phyloP scores from a whole-genome alignment of 2,888 invertebrate genomes.

The Neelides folsomi region DNA sequence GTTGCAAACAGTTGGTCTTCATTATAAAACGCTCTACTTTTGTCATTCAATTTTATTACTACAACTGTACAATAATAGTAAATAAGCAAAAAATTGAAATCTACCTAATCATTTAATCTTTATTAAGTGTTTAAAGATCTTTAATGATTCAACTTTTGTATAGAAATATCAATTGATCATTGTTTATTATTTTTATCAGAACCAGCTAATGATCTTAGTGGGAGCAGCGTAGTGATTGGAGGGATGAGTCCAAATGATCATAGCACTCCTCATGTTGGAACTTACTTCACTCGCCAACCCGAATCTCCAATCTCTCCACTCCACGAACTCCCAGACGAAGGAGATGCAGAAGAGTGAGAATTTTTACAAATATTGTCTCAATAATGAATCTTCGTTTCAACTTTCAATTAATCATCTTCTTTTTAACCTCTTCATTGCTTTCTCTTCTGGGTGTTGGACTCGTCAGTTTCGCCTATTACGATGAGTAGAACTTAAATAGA shows the following conservation, averaged over 20 bases:
- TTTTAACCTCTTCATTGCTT: not conserved
- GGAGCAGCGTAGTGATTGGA: constrained; percentile 12
- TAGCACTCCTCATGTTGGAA: constrained; percentile 13
- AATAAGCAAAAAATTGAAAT: not conserved
- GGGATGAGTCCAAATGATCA: constrained; percentile 14
- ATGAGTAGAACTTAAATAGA: constrained; percentile 3
- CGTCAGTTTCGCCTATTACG: constrained; percentile 14
- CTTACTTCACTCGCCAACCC: constrained; percentile 5
- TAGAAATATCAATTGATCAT: not conserved
- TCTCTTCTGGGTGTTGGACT: constrained; percentile 4
- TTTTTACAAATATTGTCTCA: not conserved
- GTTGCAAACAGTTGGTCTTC: too few relatives aligned
- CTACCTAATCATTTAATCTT: not conserved
- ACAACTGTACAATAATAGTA: too few relatives aligned
- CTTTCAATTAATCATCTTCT: not conserved
- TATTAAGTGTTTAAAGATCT: not conserved
- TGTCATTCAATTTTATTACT: too few relatives aligned
- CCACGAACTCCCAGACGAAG: constrained; percentile 23
- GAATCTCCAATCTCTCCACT: constrained; percentile 27
- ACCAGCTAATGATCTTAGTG: constrained; percentile 30
- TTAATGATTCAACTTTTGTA: not conserved
- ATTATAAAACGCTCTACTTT: too few relatives aligned
- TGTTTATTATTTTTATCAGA: constrained; percentile 10
- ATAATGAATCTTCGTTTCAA: not conserved
- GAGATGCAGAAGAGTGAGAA: constrained; percentile 17